These are phyloP conservation scores for Catharus fuscescens DNA, from an alignment of 2,113 vertebrate species.

Conservation along the genomic window DNA sequence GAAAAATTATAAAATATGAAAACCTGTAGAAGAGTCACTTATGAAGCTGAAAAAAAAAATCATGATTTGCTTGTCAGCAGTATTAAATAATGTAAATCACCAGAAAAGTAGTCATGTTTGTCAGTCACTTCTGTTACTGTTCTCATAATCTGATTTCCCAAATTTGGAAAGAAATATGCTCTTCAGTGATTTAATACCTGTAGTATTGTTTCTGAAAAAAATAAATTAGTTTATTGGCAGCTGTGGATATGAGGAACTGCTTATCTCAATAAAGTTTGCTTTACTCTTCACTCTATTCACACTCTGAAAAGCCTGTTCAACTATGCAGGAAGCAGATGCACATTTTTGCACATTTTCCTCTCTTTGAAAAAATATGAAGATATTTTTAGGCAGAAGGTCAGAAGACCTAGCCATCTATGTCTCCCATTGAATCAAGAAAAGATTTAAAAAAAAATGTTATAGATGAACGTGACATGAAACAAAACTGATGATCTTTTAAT, in stretches of 20 bases:
- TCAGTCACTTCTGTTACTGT: background rate
- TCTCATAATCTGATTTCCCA: background rate
- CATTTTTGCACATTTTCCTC: background rate
- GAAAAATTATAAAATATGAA: background rate
- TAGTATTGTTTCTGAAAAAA: background rate
- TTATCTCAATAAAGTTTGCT: background rate
- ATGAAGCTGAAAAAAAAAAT: background rate
- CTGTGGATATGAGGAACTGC: background rate
- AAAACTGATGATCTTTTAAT: background rate
- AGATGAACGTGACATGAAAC: background rate
- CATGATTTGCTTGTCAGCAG: background rate
- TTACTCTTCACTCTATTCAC: background rate
- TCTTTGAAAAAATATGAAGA: background rate
- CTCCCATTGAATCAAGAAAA: background rate
- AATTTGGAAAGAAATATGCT: background rate
- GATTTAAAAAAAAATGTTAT: background rate
- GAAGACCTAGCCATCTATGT: background rate
- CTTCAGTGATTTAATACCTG: background rate
- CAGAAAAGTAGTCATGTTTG: background rate
- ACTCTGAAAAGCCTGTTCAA: background rate
- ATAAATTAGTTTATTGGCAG: background rate
- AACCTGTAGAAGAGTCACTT: background rate
- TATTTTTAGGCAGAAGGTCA: background rate
- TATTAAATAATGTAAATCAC: background rate
- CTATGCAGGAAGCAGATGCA: background rate